phyloP scores from a whole-genome alignment of 2,797 vertebrate species.

The Arrhamphus sclerolepis region DNA sequence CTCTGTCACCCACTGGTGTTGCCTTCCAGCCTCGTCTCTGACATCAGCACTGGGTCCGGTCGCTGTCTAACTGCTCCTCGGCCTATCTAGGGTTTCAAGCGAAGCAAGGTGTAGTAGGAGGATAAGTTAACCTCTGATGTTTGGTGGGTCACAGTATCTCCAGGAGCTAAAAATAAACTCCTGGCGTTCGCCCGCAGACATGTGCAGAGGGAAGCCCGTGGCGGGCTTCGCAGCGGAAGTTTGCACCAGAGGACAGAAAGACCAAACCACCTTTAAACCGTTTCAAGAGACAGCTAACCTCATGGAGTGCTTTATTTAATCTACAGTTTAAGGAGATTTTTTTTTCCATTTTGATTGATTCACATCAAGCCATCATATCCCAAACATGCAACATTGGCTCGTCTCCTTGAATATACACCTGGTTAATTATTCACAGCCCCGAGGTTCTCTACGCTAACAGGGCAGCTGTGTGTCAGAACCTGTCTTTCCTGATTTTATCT shows the following conservation, averaged over 20 bases:
- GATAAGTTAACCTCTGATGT: slow-evolving; percentile 58
- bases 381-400: slow-evolving; percentile 11
- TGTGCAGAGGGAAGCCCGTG: slow-evolving; percentile 42
- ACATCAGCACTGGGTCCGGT: slow-evolving; percentile 50
- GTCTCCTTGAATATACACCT: slow-evolving; percentile 58
- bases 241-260: slow-evolving; percentile 62
- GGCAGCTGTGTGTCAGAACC: slow-evolving; percentile 53
- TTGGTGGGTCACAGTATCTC: slow-evolving; percentile 67
- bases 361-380: slow-evolving; percentile 13
- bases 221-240: slow-evolving; percentile 25
- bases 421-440: slow-evolving; percentile 68
- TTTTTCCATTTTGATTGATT: slow-evolving; percentile 7
- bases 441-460: slow-evolving; percentile 55
- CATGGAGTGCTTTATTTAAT: not conserved
- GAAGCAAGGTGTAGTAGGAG: slow-evolving; percentile 64
- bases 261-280: slow-evolving; percentile 34
- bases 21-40: slow-evolving; percentile 49
- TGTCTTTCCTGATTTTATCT: slow-evolving; percentile 73
- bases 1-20: slow-evolving; percentile 45
- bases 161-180: slow-evolving; percentile 72
- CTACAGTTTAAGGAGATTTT: slow-evolving; percentile 3
- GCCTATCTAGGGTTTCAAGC: slow-evolving; percentile 62
- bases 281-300: not conserved
- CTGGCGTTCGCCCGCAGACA: slow-evolving; percentile 19
- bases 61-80: slow-evolving; percentile 22